Evolutionary conservation across 2,113 vertebrate species (phyloP).

Genomic region (Lampris incognitus): DNA sequence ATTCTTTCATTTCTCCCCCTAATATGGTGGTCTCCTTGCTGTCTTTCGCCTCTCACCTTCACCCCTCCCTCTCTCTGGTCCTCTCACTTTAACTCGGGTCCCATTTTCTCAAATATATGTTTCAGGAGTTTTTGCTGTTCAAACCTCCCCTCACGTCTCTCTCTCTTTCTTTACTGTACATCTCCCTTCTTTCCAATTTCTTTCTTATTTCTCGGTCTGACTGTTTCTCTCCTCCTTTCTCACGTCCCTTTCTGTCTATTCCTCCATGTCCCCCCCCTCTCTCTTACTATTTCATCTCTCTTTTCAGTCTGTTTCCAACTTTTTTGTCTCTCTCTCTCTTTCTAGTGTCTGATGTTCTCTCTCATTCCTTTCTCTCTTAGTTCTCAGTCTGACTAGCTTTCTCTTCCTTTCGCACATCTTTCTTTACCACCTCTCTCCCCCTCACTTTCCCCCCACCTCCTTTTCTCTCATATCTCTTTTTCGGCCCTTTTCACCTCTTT

Average conservation of each 20-base stretch:
- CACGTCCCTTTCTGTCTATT: not conserved
- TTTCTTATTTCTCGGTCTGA: no score
- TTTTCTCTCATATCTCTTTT: conserved; percentile 45
- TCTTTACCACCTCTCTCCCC: not conserved
- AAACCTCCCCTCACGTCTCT: no score
- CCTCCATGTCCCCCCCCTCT: conserved; percentile 16
- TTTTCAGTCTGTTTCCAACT: conserved; percentile 16
- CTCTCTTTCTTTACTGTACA: no score
- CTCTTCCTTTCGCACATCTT: conserved; percentile 5
- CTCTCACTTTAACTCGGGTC: no score
- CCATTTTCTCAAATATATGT: no score
- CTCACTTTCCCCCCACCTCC: conserved; percentile 22
- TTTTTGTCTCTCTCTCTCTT: conserved; percentile 51
- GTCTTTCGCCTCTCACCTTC: no score
- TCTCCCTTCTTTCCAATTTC: no score
- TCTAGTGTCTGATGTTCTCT: conserved; percentile 48
- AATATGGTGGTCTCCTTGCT: no score
- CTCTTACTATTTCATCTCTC: conserved; percentile 58
- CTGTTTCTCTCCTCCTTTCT: no score
- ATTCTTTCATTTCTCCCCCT: no score
- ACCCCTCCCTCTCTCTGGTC: no score
- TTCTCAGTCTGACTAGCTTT: conserved; percentile 56
- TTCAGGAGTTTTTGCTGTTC: no score
- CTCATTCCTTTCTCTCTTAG: conserved; percentile 55
- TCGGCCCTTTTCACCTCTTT: conserved; percentile 17